These are phyloP conservation scores for Nasonia vitripennis DNA, from an alignment of 1,140 invertebrate genomes.

Conservation along the genomic window DNA sequence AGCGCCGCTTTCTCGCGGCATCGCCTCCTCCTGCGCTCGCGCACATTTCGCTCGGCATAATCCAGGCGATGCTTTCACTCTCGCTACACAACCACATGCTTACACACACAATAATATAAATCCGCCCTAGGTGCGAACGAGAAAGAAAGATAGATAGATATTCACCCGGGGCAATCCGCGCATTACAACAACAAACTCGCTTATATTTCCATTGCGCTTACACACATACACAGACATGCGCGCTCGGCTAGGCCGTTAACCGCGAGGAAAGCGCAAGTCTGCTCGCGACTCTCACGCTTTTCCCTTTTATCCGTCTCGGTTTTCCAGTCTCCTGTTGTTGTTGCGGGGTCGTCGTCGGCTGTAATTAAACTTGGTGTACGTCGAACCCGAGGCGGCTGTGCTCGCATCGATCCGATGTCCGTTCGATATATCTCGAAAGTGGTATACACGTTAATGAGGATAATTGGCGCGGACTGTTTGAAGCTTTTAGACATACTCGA, in stretches of 20 bases:
- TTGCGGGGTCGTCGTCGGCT: conserved; percentile 31
- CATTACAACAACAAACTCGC: neutral
- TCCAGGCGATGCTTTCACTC: conserved; percentile 1
- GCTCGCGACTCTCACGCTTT: conserved; percentile 48
- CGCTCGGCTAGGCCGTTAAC: too few relatives aligned
- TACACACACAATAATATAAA: neutral
- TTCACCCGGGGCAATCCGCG: neutral
- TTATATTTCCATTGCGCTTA: neutral
- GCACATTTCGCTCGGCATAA: neutral
- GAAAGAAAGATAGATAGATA: neutral
- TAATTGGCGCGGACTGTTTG: neutral
- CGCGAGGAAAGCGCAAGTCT: conserved; percentile 28
- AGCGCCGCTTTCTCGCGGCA: neutral
- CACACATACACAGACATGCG: neutral
- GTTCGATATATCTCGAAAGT: neutral
- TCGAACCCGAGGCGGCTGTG: neutral
- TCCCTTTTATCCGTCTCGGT: conserved; percentile 41
- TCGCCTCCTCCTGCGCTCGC: neutral
- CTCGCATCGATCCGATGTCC: neutral
- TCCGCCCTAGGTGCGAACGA: neutral
- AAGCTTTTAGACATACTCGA: too few relatives aligned
- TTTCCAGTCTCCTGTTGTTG: conserved; percentile 16
- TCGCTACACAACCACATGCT: neutral
- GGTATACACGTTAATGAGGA: neutral
- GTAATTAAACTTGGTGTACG: neutral